A percentile compares a stretch with the other conserved stretches of the same genome.
Conservation (phyloP, 2,888 invertebrate species). For the Leucozona laternaria region DNA sequence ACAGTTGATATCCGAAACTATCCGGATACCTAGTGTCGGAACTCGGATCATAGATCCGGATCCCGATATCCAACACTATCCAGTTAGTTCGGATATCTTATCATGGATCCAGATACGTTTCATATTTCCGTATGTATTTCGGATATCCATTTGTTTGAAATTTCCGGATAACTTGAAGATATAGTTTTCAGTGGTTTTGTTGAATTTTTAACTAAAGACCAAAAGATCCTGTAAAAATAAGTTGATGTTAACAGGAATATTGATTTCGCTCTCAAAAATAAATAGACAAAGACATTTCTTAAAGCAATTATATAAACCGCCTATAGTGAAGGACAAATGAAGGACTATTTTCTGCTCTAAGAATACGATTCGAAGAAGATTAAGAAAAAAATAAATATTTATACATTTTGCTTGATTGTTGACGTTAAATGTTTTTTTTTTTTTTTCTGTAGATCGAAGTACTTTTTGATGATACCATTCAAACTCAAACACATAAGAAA, state of each 20-base stretch:
- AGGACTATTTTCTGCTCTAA: conserved; percentile 3
- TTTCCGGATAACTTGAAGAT: too few species aligned
- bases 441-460: conserved; percentile 58
- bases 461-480: conserved; percentile 59
- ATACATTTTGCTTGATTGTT: conserved; percentile 60
- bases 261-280: background rate
- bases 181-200: too few species aligned
- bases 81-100: too few species aligned
- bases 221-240: background rate
- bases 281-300: background rate
- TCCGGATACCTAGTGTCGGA: too few species aligned
- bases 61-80: too few species aligned
- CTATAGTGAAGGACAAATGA: conserved; percentile 9
- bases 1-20: too few species aligned
- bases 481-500: conserved; percentile 23
- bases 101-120: too few species aligned
- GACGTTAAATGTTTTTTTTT: conserved; percentile 62
- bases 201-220: too few species aligned
- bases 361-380: background rate
- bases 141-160: too few species aligned
- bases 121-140: too few species aligned
- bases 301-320: conserved; percentile 26
- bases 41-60: too few species aligned
- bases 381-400: conserved; percentile 10
- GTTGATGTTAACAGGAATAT: background rate